Evolutionary conservation across 2,888 invertebrate genomes (phyloP).

Genomic region (Maniola hyperantus): DNA sequence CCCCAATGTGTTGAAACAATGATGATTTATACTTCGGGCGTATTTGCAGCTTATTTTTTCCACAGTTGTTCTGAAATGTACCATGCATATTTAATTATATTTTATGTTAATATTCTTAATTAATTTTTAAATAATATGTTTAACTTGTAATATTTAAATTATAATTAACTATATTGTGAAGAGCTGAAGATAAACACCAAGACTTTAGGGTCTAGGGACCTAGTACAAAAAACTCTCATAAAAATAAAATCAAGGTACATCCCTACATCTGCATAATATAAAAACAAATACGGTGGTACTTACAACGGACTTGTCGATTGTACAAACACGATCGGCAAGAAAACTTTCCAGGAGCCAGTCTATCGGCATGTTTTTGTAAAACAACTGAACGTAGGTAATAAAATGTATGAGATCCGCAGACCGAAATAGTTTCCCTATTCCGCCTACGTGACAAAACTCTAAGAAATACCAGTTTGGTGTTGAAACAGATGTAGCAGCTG

Average conservation of each 20-base stretch:
- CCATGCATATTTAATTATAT: not conserved
- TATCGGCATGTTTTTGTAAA: slow-evolving; percentile 97
- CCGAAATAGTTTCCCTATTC: slow-evolving; percentile 97
- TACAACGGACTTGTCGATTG: slow-evolving; percentile 88
- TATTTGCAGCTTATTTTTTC: slow-evolving; percentile 87
- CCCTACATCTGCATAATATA: too few relatives aligned
- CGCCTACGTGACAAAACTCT: slow-evolving; percentile 96
- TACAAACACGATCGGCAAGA: slow-evolving; percentile 94
- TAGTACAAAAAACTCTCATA: too few relatives aligned
- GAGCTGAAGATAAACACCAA: too few relatives aligned
- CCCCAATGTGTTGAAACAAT: slow-evolving; percentile 97
- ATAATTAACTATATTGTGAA: too few relatives aligned
- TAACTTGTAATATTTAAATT: too few relatives aligned
- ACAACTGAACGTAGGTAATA: slow-evolving; percentile 96
- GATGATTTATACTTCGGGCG: slow-evolving; percentile 95
- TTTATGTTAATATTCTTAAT: too few relatives aligned
- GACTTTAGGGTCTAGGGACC: too few relatives aligned
- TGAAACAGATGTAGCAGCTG: slow-evolving; percentile 44
- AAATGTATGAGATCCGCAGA: slow-evolving; percentile 93
- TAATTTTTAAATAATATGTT: not conserved
- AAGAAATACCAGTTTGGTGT: slow-evolving; percentile 93
- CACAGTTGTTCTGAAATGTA: slow-evolving; percentile 89
- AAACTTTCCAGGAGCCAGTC: slow-evolving; percentile 97
- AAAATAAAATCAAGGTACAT: too few relatives aligned
- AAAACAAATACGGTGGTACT: slow-evolving; percentile 63